Conservation (phyloP, 2,797 vertebrate species). For the Neomorphus geoffroyi region DNA sequence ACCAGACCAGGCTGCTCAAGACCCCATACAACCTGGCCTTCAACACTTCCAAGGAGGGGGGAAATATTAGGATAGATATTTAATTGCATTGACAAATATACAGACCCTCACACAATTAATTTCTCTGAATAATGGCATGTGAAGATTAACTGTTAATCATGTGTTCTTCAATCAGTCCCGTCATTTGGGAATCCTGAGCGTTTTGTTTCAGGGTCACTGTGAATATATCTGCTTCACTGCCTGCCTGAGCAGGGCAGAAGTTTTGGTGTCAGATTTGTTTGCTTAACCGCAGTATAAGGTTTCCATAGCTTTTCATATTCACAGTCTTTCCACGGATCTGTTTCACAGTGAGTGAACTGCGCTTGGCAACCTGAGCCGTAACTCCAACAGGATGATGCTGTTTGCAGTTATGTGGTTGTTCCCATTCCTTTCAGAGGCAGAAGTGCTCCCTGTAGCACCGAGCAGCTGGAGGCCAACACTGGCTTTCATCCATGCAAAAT, state of each 20-base stretch:
- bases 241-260: not conserved
- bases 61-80: not conserved
- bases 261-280: constrained; percentile 45
- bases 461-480: not conserved
- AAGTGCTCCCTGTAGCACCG: accelerated
- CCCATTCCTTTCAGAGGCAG: not conserved
- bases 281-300: constrained; percentile 12
- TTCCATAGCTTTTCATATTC: constrained; percentile 4
- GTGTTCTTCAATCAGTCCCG: accelerated
- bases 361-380: not conserved
- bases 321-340: not conserved
- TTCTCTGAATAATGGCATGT: not conserved
- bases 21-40: too few relatives aligned
- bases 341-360: not conserved
- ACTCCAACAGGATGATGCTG: not conserved
- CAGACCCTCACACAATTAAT: accelerated
- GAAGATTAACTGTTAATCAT: not conserved
- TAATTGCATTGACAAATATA: not conserved
- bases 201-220: not conserved
- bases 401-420: not conserved
- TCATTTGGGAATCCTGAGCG: not conserved
- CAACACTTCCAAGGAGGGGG: too few relatives aligned
- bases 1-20: too few relatives aligned
- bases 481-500: not conserved
- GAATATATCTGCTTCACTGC: not conserved